Evolutionary conservation across 2,113 vertebrate species (phyloP).

Genomic region (Poecilia latipinna): DNA sequence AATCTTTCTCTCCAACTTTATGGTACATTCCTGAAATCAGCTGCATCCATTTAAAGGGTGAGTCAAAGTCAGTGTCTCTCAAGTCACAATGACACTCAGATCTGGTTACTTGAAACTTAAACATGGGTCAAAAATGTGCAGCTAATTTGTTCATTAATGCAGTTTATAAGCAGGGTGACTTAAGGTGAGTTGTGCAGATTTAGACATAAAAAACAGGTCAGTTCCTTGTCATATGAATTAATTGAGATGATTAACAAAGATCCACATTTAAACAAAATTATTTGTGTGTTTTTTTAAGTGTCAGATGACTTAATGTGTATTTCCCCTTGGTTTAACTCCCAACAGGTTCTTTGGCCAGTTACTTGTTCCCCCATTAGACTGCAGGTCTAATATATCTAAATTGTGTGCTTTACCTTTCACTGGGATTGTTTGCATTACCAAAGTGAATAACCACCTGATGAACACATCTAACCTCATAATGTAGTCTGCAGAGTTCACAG

Average conservation of each 20-base stretch:
- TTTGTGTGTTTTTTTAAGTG: not conserved
- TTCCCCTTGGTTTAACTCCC: conserved; percentile 15
- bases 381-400: not conserved
- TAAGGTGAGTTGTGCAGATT: not conserved
- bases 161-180: not conserved
- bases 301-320: not conserved
- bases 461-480: not conserved
- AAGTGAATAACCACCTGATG: conserved; percentile 6
- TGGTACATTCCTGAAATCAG: conserved; percentile 41
- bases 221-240: not conserved
- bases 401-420: conserved; percentile 1
- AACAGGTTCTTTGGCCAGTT: not conserved
- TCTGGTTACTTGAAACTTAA: not conserved
- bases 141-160: not conserved
- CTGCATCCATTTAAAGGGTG: not conserved
- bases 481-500: not conserved
- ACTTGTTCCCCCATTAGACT: conserved; percentile 13
- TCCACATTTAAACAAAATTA: not conserved
- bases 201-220: not conserved
- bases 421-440: conserved; percentile 23
- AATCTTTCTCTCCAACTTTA: conserved; percentile 6
- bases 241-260: not conserved
- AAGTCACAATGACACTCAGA: not conserved
- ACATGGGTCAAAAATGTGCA: not conserved
- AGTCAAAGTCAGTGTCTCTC: conserved; percentile 1